Evolutionary conservation across 1,140 invertebrate species (phyloP), one percentile per base, ranked within the genome.

Genomic region (Drosophila obscura): DNA sequence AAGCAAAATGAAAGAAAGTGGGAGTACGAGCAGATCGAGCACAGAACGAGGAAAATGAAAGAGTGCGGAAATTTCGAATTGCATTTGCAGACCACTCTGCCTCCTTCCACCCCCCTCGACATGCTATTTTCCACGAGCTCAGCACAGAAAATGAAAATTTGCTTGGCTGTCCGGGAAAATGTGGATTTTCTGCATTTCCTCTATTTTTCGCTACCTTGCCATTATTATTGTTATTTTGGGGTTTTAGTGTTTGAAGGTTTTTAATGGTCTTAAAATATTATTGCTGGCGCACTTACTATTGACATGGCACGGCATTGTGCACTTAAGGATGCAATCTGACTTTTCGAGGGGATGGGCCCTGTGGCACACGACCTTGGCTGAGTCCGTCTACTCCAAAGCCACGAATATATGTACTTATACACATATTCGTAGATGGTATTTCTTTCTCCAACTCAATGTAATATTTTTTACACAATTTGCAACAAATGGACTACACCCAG

Each of bases 251-350:
- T 68, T 66, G 45, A 15, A 60, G 46, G 59, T 77, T 80, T 83
- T 83, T 84, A 73, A 84, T 76, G 66, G 71, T 65, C 58, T 49
- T 59, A 69, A 74, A 71, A 78, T 69, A 49, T 52, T 75, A 63
- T 49, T 51, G 41, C 64, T 63, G 50, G 69, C 60, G 39, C 41
- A 7, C 35, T 60, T 63, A 7, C 52, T 61, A 28, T 75, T 64
- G 59, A 71, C 61, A 62, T 65, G 61, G 68, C 82, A 85, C 82
- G 81, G 62, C 63, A 87, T 87, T 74, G 52, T 60, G 55, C 65
- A 61, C 81, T 84, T 74, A 74, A 77, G 77, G 64, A 77, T 85
- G 73, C 57, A 73, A 49, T 50, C 51, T 44, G 61, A 39, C 65
- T 68, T 56, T 16, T 48, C 63, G 50, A 16, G 51, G 39, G 66